These are phyloP conservation scores for Brachirus orientalis DNA, from an alignment of 2,113 vertebrate genomes.

Conservation along the genomic window DNA sequence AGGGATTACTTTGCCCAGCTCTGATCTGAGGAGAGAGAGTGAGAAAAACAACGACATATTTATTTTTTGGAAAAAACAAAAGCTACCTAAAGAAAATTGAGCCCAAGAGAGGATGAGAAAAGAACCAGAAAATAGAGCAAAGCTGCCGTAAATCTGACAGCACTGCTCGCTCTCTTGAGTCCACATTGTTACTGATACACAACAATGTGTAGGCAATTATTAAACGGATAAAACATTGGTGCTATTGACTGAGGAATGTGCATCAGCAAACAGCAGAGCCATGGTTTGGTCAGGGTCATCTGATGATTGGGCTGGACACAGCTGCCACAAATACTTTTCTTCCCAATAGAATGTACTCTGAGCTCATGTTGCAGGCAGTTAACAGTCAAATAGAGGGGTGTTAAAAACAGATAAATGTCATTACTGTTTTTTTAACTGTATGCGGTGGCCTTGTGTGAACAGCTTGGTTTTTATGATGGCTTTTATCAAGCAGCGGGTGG, in stretches of 20 bases:
- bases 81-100: conserved; percentile 21
- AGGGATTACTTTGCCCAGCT: conserved; percentile 23
- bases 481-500: conserved; percentile 68
- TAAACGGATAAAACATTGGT: conserved; percentile 45
- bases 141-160: conserved; percentile 41
- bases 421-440: conserved; percentile 9
- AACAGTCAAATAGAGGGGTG: not conserved
- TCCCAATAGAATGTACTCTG: conserved; percentile 10
- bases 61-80: conserved; percentile 17
- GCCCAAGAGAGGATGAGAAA: not conserved
- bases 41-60: conserved; percentile 25
- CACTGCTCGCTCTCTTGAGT: not conserved
- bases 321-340: conserved; percentile 49
- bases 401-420: conserved; percentile 15
- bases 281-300: conserved; percentile 54
- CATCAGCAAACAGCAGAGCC: conserved; percentile 40
- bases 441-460: conserved; percentile 52
- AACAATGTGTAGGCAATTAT: conserved; percentile 22
- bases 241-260: conserved; percentile 57
- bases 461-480: conserved; percentile 35
- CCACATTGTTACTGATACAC: conserved; percentile 1
- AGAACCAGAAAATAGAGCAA: conserved; percentile 15
- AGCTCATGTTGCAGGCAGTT: conserved; percentile 22
- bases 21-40: conserved; percentile 37
- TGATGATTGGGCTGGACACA: conserved; percentile 6